phyloP scores from a whole-genome alignment of 2,113 vertebrate genomes.

The Regulus satrapa region DNA sequence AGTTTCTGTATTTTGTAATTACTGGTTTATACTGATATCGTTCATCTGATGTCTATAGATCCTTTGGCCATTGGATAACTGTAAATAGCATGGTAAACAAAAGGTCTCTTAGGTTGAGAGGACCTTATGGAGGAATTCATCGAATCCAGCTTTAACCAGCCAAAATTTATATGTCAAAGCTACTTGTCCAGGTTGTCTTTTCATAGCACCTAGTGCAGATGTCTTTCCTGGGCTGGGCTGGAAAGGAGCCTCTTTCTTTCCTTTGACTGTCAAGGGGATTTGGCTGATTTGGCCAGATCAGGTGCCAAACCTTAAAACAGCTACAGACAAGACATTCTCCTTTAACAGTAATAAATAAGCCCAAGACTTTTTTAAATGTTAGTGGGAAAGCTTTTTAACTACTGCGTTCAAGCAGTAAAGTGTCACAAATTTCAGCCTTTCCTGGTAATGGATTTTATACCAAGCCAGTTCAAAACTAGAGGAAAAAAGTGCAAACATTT shows the following conservation, averaged over 20 bases:
- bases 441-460: neutral
- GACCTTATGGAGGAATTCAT: neutral
- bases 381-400: neutral
- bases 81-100: neutral
- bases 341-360: neutral
- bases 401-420: neutral
- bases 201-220: neutral
- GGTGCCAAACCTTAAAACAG: neutral
- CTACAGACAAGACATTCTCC: neutral
- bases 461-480: neutral
- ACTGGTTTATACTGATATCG: neutral
- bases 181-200: neutral
- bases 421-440: neutral
- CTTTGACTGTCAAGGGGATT: neutral
- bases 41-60: neutral
- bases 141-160: neutral
- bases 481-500: neutral
- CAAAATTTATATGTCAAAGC: neutral
- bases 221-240: neutral
- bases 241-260: neutral
- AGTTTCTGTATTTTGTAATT: neutral
- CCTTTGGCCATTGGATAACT: neutral
- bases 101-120: neutral
- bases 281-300: neutral
- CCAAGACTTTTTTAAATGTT: neutral